Percentiles rank a stretch among this genome's conserved stretches.
These are phyloP conservation scores for Phallusia fumigata DNA, from an alignment of 23 tunicate genomes.

Conservation along the genomic window DNA sequence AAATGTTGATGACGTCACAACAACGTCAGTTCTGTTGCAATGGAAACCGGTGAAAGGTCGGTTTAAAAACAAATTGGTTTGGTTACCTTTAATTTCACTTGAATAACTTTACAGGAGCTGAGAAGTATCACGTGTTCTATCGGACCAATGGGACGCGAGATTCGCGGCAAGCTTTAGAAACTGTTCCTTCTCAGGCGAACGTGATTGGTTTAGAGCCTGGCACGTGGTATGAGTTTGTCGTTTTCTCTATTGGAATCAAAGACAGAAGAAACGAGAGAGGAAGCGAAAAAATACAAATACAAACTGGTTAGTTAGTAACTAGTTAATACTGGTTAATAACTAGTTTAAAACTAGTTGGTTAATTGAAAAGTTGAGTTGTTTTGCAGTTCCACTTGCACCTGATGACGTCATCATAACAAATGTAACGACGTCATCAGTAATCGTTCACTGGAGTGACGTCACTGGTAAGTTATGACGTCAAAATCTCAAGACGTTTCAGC, in stretches of 20 bases:
- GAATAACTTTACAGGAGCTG: conserved; percentile 33
- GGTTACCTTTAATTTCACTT: neutral
- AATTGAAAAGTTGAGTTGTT: no score
- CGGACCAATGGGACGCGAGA: neutral
- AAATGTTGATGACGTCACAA: conserved; percentile 22
- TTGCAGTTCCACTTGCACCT: conserved; percentile 66
- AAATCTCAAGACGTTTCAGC: neutral
- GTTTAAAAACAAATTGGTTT: neutral
- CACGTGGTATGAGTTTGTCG: conserved; percentile 64
- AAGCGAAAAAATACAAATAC: conserved; percentile 46
- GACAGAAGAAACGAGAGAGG: conserved; percentile 56
- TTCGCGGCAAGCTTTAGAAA: neutral
- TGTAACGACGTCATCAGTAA: conserved; percentile 37
- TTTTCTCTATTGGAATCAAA: conserved; percentile 57
- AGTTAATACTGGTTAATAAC: neutral
- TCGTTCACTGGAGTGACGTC: conserved; percentile 33
- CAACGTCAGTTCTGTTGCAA: conserved; percentile 43
- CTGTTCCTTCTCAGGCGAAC: neutral
- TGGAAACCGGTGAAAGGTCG: conserved; percentile 51
- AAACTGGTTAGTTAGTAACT: conserved; percentile 44
- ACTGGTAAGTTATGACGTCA: conserved; percentile 28
- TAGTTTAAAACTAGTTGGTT: neutral
- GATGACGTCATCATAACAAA: conserved; percentile 13
- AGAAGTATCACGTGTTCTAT: neutral
- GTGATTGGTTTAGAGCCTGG: conserved; percentile 49